Percentiles rank a stretch among this genome's conserved stretches.
These are phyloP conservation scores for Patagioenas fasciata DNA, from an alignment of 2,113 vertebrate genomes.

Conservation along the genomic window DNA sequence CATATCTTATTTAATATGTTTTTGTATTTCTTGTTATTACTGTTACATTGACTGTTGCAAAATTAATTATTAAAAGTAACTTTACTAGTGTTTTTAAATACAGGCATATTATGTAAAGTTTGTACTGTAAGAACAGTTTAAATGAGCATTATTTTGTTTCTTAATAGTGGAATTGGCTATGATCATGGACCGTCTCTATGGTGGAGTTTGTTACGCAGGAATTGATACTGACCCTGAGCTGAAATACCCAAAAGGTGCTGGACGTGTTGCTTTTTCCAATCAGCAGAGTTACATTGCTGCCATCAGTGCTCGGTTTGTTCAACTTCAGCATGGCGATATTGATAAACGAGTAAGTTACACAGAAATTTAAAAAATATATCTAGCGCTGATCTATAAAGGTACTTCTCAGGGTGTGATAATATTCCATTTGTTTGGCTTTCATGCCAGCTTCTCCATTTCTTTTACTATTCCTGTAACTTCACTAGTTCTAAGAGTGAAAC, in stretches of 20 bases:
- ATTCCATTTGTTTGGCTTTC: neutral
- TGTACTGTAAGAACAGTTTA: neutral
- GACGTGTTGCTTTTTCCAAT: constrained; percentile 97
- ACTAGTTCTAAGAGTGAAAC: neutral
- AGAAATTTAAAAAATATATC: neutral
- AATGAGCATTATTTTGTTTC: neutral
- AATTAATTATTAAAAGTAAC: neutral
- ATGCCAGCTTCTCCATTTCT: neutral
- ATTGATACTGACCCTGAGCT: constrained; percentile 97
- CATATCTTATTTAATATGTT: neutral
- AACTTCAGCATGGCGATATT: constrained; percentile 97
- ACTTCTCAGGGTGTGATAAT: neutral
- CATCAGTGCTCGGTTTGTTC: constrained; percentile 98
- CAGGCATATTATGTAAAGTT: neutral
- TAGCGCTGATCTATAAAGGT: neutral
- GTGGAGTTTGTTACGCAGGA: constrained; percentile 96
- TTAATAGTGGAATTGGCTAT: constrained; percentile 93
- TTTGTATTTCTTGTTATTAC: neutral
- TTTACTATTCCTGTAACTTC: neutral
- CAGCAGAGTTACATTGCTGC: constrained; percentile 98
- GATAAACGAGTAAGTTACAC: constrained; percentile 89
- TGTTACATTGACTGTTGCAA: neutral
- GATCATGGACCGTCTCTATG: constrained; percentile 99
- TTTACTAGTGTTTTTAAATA: neutral
- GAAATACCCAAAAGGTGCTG: constrained; percentile 97